Percentiles rank a stretch among this genome's conserved stretches.
phyloP scores from a whole-genome alignment of 2,113 vertebrate species.

The Sylvia atricapilla region DNA sequence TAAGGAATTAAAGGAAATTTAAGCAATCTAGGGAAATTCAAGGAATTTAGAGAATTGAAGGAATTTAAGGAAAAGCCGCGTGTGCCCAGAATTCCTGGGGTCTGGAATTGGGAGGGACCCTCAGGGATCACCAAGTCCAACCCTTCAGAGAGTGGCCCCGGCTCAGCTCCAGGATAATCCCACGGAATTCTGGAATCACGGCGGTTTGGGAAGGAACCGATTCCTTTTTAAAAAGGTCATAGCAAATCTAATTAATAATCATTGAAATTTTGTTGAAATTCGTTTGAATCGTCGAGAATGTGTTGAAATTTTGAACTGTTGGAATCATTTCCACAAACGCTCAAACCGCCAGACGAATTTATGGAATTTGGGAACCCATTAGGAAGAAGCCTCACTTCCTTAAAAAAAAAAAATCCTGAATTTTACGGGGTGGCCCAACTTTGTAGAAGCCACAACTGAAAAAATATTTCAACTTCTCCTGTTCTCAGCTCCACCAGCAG shows the following conservation, averaged over 20 bases:
- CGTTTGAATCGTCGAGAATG: too few relatives aligned
- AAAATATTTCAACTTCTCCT: neutral
- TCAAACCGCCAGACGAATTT: too few relatives aligned
- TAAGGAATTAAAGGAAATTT: too few relatives aligned
- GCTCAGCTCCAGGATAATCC: neutral
- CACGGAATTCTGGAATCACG: neutral
- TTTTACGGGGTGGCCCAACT: neutral
- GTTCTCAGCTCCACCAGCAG: neutral
- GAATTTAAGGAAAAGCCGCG: neutral
- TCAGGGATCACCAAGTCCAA: accelerated
- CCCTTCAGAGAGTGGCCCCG: accelerated
- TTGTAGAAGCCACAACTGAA: accelerated
- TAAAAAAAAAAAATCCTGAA: neutral
- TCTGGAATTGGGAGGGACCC: neutral
- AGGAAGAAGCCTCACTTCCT: neutral
- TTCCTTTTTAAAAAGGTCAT: too few relatives aligned
- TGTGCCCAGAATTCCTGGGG: neutral
- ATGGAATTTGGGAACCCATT: neutral
- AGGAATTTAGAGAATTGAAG: too few relatives aligned
- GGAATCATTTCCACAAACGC: too few relatives aligned
- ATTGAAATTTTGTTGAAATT: too few relatives aligned
- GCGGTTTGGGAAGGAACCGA: too few relatives aligned
- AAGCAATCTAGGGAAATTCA: too few relatives aligned
- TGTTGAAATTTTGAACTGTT: too few relatives aligned
- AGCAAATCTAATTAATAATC: too few relatives aligned